Percentiles rank a stretch among this genome's conserved stretches.
Conservation (phyloP, 1,140 invertebrate species). For the Heliconius congener region DNA sequence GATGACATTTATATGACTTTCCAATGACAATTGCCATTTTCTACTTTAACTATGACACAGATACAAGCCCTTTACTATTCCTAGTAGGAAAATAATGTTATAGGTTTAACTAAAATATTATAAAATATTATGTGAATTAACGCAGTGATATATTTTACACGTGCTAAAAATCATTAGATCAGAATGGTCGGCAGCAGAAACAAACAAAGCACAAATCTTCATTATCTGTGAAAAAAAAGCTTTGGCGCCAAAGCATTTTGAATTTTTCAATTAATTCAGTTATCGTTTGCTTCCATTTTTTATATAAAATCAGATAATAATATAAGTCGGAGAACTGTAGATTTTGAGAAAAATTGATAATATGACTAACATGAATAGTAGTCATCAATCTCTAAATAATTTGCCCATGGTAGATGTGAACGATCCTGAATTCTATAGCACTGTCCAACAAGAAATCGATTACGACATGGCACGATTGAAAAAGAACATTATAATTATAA, state of each 20-base stretch:
- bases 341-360: background rate
- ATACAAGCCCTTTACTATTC: background rate
- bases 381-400: background rate
- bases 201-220: background rate
- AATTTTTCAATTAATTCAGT: no score
- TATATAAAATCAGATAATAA: no score
- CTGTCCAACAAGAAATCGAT: slow-evolving; percentile 53
- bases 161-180: no score
- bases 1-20: background rate
- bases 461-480: slow-evolving; percentile 51
- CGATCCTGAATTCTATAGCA: slow-evolving; percentile 53
- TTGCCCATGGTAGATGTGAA: slow-evolving; percentile 49
- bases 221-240: background rate
- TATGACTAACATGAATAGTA: background rate
- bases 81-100: no score
- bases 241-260: background rate
- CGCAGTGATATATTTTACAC: no score
- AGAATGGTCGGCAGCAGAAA: no score
- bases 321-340: background rate
- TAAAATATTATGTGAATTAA: no score
- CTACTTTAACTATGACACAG: background rate
- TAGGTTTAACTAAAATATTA: no score
- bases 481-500: slow-evolving; percentile 50
- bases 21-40: slow-evolving; percentile 32
- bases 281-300: no score